Evolutionary conservation across 2,113 vertebrate species (phyloP).

Genomic region (Trichomycterus rosablanca): DNA sequence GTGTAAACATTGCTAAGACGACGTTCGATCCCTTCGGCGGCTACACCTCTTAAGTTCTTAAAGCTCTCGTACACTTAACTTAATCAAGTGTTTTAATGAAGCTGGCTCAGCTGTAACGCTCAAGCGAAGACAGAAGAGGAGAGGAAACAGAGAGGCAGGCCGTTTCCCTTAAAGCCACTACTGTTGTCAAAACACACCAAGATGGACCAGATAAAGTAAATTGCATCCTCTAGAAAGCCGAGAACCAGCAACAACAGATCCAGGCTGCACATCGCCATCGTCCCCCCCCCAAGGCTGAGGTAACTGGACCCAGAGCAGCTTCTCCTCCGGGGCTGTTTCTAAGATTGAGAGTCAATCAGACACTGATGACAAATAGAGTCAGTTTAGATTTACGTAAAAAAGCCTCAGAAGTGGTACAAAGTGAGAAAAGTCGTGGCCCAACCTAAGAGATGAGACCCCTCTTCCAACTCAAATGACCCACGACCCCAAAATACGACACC

Average conservation of each 20-base stretch:
- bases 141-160: constrained; percentile 24
- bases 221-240: constrained; percentile 58
- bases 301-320: constrained; percentile 64
- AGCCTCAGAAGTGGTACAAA: constrained; percentile 55
- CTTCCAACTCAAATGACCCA: constrained; percentile 44
- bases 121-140: constrained; percentile 25
- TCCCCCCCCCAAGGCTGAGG: constrained; percentile 63
- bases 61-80: constrained; percentile 55
- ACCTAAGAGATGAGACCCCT: constrained; percentile 56
- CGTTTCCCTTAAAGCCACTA: constrained; percentile 50
- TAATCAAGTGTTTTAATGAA: constrained; percentile 66
- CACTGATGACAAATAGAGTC: constrained; percentile 66
- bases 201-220: constrained; percentile 59
- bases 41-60: constrained; percentile 36
- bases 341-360: constrained; percentile 68
- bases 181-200: constrained; percentile 64
- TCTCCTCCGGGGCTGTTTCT: constrained; percentile 64
- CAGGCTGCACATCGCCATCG: constrained; percentile 31
- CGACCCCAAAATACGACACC: constrained; percentile 27
- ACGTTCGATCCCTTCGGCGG: constrained; percentile 21
- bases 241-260: constrained; percentile 61
- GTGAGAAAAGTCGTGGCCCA: constrained; percentile 43
- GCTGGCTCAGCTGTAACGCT: constrained; percentile 48
- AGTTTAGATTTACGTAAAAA: constrained; percentile 62
- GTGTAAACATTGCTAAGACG: no score